These are phyloP conservation scores for Cacatua alba DNA, from an alignment of 2,113 vertebrate genomes.

Conservation along the genomic window DNA sequence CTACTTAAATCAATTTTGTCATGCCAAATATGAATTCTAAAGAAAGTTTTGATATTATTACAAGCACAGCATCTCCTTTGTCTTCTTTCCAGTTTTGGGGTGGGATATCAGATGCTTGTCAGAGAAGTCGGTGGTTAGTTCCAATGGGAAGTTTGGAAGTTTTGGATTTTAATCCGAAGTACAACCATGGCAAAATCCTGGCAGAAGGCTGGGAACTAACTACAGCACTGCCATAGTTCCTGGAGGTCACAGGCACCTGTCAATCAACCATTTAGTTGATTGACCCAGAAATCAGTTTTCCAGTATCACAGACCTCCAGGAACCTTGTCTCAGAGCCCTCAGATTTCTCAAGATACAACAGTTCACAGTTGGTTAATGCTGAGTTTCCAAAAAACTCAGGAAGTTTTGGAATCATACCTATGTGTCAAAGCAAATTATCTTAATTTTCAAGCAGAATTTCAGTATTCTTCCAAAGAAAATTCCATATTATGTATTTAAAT, in stretches of 20 bases:
- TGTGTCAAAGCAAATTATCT: not conserved
- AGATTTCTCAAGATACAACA: not conserved
- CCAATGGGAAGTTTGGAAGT: not conserved
- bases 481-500: not conserved
- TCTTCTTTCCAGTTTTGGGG: not conserved
- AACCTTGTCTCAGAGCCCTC: not conserved
- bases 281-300: not conserved
- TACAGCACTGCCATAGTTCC: not conserved
- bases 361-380: not conserved
- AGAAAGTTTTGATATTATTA: not conserved
- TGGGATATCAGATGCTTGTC: not conserved
- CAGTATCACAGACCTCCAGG: too few species aligned
- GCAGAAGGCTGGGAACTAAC: not conserved
- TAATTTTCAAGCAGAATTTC: not conserved
- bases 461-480: not conserved
- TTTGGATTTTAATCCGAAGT: not conserved
- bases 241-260: accelerated
- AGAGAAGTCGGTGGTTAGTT: not conserved
- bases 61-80: accelerated
- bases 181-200: not conserved
- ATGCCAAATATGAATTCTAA: not conserved
- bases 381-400: not conserved
- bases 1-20: not conserved
- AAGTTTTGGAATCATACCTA: not conserved
- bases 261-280: not conserved